Percentiles rank a stretch among this genome's conserved stretches.
Evolutionary conservation across 2,888 invertebrate species (phyloP).

Genomic region (Linyphia triangularis): DNA sequence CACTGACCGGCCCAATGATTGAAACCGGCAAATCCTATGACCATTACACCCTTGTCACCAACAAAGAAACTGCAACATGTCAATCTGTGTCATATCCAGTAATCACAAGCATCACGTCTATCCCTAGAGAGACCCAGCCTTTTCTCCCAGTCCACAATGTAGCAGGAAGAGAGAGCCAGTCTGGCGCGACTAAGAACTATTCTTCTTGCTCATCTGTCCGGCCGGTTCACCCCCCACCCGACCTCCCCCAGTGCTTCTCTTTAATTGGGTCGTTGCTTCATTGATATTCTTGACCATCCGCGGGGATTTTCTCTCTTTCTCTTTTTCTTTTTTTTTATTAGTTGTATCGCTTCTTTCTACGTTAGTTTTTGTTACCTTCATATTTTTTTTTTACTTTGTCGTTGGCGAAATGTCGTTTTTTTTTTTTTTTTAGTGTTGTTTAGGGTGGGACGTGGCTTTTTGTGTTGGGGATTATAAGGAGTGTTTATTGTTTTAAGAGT

Average conservation of each 20-base stretch:
- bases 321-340: conserved; percentile 30
- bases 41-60: too few relatives aligned
- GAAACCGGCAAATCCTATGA: too few relatives aligned
- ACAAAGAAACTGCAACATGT: too few relatives aligned
- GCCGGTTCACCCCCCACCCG: conserved; percentile 9
- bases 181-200: conserved; percentile 72
- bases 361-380: conserved; percentile 2
- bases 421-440: conserved; percentile 1
- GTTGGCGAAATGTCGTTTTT: not conserved
- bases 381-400: not conserved
- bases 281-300: conserved; percentile 69
- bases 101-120: too few relatives aligned
- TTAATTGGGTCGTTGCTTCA: conserved; percentile 74
- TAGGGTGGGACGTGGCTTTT: not conserved
- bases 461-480: not conserved
- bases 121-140: too few relatives aligned
- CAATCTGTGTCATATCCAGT: too few relatives aligned
- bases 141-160: too few relatives aligned
- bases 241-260: conserved; percentile 45
- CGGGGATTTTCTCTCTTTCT: conserved; percentile 39
- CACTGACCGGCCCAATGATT: too few relatives aligned
- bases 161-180: conserved; percentile 64
- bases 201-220: conserved; percentile 60
- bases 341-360: conserved; percentile 19
- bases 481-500: too few relatives aligned